These are phyloP conservation scores for Brachionus asplanchnoidis DNA, from an alignment of 1,140 invertebrate species.

Conservation along the genomic window DNA sequence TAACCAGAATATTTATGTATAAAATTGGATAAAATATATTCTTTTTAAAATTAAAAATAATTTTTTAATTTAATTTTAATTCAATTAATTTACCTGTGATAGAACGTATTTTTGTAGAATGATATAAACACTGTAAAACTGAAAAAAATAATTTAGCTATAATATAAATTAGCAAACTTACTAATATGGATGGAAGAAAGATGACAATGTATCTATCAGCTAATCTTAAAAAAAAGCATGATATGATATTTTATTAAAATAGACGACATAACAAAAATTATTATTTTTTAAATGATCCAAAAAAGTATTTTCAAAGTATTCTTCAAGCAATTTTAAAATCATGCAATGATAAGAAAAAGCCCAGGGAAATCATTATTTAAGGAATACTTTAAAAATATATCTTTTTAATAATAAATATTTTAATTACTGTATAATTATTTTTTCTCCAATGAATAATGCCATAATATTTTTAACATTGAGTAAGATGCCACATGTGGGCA, in stretches of 20 bases:
- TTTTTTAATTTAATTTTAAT: background rate
- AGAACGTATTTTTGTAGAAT: slow-evolving; percentile 30
- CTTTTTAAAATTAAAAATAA: background rate
- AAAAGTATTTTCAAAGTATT: too few species aligned
- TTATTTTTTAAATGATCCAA: too few species aligned
- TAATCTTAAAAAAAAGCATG: background rate
- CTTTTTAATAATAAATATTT: background rate
- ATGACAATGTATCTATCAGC: slow-evolving; percentile 30
- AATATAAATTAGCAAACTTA: background rate
- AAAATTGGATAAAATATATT: slow-evolving; percentile 38
- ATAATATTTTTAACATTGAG: slow-evolving; percentile 5
- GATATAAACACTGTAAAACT: slow-evolving; percentile 34
- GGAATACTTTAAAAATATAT: too few species aligned
- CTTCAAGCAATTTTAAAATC: too few species aligned
- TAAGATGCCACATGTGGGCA: slow-evolving; percentile 14
- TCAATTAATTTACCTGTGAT: background rate
- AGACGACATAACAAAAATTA: too few species aligned
- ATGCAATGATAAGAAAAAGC: too few species aligned
- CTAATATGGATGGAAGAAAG: slow-evolving; percentile 24
- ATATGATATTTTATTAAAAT: background rate
- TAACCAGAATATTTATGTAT: slow-evolving; percentile 18
- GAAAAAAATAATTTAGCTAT: background rate
- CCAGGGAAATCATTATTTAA: too few species aligned
- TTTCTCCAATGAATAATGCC: background rate
- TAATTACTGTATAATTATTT: background rate